Conservation (phyloP, 1,140 invertebrate genomes). For the Pseudomyrmex gracilis region DNA sequence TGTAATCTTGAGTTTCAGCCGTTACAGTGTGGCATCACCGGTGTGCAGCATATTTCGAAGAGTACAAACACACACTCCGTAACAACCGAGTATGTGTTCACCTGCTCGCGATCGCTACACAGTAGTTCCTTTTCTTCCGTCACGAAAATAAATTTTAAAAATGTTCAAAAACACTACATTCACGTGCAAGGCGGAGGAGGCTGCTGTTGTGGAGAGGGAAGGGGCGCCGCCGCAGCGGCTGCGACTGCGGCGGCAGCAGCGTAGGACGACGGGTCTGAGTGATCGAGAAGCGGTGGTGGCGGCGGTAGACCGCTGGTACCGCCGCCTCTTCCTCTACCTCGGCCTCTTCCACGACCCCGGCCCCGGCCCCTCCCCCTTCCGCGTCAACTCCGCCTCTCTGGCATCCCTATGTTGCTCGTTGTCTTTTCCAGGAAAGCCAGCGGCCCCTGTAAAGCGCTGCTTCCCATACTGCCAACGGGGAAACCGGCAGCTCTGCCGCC, state of each 20-base stretch:
- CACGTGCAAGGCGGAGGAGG: conserved; percentile 79
- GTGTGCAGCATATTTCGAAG: neutral
- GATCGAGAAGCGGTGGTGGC: conserved; percentile 80
- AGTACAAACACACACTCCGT: neutral
- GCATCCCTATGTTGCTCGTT: conserved; percentile 90
- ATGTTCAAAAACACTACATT: conserved; percentile 10
- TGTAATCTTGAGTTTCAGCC: neutral
- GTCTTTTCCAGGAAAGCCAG: conserved; percentile 90
- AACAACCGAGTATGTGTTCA: neutral
- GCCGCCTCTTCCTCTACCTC: conserved; percentile 85
- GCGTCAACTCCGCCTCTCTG: conserved; percentile 87
- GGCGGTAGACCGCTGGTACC: conserved; percentile 76
- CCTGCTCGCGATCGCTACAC: too few relatives aligned
- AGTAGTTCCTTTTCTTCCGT: neutral
- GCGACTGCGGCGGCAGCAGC: conserved; percentile 79
- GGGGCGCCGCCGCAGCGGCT: conserved; percentile 80
- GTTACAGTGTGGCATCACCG: neutral
- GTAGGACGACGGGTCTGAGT: conserved; percentile 82
- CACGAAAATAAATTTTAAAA: conserved; percentile 18
- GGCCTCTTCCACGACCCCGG: conserved; percentile 86
- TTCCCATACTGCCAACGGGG: conserved; percentile 79
- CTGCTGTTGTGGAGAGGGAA: conserved; percentile 84
- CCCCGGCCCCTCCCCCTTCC: conserved; percentile 87
- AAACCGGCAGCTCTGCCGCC: conserved; percentile 75
- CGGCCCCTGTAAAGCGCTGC: conserved; percentile 87